Base-by-base conservation (phyloP, 2,888 invertebrate species). In the Diarsia rubi region DNA sequence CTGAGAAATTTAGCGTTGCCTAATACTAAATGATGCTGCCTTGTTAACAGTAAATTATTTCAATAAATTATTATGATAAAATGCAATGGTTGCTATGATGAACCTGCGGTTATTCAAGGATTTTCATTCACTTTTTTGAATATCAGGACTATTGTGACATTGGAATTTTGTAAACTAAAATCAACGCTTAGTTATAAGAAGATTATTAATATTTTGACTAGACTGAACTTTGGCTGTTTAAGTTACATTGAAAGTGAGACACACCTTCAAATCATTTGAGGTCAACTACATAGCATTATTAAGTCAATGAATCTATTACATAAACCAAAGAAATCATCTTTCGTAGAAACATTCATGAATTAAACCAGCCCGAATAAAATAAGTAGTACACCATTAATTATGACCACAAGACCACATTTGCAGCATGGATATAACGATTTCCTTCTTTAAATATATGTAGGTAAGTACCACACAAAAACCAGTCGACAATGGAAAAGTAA, bases 41-140 rank as follows among this genome's bases (percentile, higher is more conserved):
- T 85, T 72, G 79, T 79, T 79, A 72, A 24, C 42, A 67, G 24
- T 42, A 66, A 64, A 59, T 73, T 64, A 79, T 73, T 76, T 69
- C 54, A 59, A 76, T 79, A 76, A 75, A 69, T 78, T 80, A 80
- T 82, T 75, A n/a, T 47, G 67, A 72, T 67, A 82, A 75, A 66
- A 49, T 74, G 73, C 64, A 75, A 82, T 75, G 67, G 52, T 70
- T 59, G 72, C 69, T 49, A 47, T 69, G 71, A 59, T 44, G 52
- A 67, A 59, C 37, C 71, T 72, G 73, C 12, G 65, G 47, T 65
- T 60, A 27, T 64, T 75, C 73, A 84, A 86, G 84, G 83, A 69
- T 83, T 45, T 49, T 86, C 73, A 75, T 77, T 83, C 83, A 80
- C 83, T 83, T 86, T 73, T 59, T 73, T 75, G 60, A 85, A 83